phyloP scores from a whole-genome alignment of 2,113 vertebrate species.

The Melanostigma gelatinosum region DNA sequence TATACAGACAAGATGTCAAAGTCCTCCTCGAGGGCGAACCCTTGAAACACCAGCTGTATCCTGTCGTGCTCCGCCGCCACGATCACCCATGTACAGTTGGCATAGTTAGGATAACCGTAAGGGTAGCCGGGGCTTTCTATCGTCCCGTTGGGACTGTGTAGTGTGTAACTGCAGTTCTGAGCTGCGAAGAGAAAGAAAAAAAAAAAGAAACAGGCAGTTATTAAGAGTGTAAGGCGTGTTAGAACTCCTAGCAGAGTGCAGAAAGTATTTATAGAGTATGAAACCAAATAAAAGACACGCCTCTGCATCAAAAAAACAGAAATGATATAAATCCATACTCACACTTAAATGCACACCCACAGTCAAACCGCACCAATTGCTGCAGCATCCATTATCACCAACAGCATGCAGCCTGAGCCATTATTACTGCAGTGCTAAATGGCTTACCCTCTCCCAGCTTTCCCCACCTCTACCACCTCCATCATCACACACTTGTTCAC shows the following conservation, averaged over 20 bases:
- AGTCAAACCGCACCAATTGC: slow-evolving; percentile 38
- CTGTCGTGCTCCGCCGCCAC: slow-evolving; percentile 92
- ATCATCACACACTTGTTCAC: slow-evolving; percentile 59
- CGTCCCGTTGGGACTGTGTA: slow-evolving; percentile 94
- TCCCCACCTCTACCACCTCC: slow-evolving; percentile 41
- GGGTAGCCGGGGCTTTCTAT: slow-evolving; percentile 98
- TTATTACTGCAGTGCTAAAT: slow-evolving; percentile 61
- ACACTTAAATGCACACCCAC: slow-evolving; percentile 24
- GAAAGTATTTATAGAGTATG: not conserved
- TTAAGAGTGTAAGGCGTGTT: slow-evolving; percentile 9
- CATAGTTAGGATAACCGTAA: slow-evolving; percentile 98
- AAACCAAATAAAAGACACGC: slow-evolving; percentile 5
- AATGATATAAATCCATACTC: slow-evolving; percentile 22
- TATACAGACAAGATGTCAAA: slow-evolving; percentile 97
- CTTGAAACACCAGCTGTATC: slow-evolving; percentile 98
- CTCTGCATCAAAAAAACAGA: slow-evolving; percentile 6
- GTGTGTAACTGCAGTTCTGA: slow-evolving; percentile 95
- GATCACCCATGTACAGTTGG: slow-evolving; percentile 99
- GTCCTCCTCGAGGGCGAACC: slow-evolving; percentile 97
- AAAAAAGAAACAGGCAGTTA: slow-evolving; percentile 17
- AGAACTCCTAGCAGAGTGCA: not conserved
- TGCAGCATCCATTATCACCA: slow-evolving; percentile 64
- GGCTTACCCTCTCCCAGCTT: slow-evolving; percentile 36
- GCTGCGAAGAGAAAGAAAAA: slow-evolving; percentile 84
- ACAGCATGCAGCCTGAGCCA: slow-evolving; percentile 46